Base-by-base conservation (phyloP, 2,888 invertebrate genomes). In the Pyralis farinalis region DNA sequence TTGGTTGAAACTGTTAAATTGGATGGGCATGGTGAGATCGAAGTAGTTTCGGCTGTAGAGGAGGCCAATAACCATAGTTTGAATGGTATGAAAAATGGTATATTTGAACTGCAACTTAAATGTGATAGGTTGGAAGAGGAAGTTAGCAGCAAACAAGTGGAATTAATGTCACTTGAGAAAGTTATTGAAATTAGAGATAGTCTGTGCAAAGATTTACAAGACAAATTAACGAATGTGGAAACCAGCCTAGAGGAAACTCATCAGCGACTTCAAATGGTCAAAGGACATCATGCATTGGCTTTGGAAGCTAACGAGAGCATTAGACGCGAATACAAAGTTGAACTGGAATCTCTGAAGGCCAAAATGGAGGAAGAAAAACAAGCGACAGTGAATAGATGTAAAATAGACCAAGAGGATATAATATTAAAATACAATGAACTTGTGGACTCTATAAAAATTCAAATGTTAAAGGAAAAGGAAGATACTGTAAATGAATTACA, bases 281-380 rank as follows among this genome's bases (percentile, higher is more conserved):
- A 89, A 61, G 84, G 86, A 1, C 89, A 89, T 51, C 90, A 89
- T 69, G 78, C 81, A 29, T 61, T 89, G 44, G 89, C 90, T 20
- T 46, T 90, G 45, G 87, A 90, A 58, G 89, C 89, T 3, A 89
- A 90, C 63, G 89, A 89, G 55, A 90, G 88, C 46, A 90, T 90
- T 39, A 65, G 89, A 49, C 68, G 84, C 28, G 89, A 89, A 55
- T 89, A 89, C 46, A 89, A 85, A 67, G 69, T 63, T 9, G 88
- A 89, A 53, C 55, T 88, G 25, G 90, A 90, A 68, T 66, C 73
- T 28, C 56, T 90, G 1, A 88, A 85, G 65, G 36, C 55, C 3
- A 88, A 87, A 70, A 58, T 83, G 39, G 88, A 89, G 42, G 89
- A 90, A 53, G 89, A 89, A 66, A 85, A 88, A 53, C 81, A 76